These are phyloP conservation scores for Vimba vimba DNA, from an alignment of 2,113 vertebrate genomes.

Conservation along the genomic window DNA sequence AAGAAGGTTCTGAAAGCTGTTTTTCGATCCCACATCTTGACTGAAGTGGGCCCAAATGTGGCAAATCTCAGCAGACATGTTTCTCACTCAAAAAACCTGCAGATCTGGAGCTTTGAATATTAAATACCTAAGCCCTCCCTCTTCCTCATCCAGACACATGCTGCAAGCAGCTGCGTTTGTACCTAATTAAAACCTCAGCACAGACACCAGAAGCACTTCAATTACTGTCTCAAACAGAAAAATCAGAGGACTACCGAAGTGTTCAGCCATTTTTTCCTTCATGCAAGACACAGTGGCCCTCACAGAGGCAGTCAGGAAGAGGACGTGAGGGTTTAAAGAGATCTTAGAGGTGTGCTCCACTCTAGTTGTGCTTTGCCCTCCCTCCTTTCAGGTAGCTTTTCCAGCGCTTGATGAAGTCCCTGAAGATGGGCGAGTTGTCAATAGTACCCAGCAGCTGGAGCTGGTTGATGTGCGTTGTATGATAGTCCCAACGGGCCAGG, in stretches of 20 bases:
- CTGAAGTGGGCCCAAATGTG: conserved; percentile 37
- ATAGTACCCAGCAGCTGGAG: conserved; percentile 92
- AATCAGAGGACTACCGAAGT: conserved; percentile 31
- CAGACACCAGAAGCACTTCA: conserved; percentile 60
- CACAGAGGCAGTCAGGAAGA: background rate
- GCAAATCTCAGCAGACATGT: conserved; percentile 43
- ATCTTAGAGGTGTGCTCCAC: conserved; percentile 46
- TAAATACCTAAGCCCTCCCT: conserved; percentile 43
- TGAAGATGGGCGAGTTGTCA: conserved; percentile 89
- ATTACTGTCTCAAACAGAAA: conserved; percentile 63
- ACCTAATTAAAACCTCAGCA: conserved; percentile 71
- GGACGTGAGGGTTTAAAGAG: background rate
- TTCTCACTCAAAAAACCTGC: conserved; percentile 36
- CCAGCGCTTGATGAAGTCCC: conserved; percentile 91
- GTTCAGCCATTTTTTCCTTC: conserved; percentile 38
- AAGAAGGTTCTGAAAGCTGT: conserved; percentile 38
- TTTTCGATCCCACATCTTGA: background rate
- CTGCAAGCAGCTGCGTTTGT: conserved; percentile 68
- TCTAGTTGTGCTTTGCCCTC: conserved; percentile 97
- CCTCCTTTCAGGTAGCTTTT: conserved; percentile 94
- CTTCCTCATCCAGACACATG: conserved; percentile 29
- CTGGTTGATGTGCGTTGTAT: conserved; percentile 99
- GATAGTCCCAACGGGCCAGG: conserved; percentile 98
- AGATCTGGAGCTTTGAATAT: conserved; percentile 38
- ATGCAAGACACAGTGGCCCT: conserved; percentile 54